Evolutionary conservation across 2,113 vertebrate genomes (phyloP).

Genomic region (Pygoscelis adeliae): DNA sequence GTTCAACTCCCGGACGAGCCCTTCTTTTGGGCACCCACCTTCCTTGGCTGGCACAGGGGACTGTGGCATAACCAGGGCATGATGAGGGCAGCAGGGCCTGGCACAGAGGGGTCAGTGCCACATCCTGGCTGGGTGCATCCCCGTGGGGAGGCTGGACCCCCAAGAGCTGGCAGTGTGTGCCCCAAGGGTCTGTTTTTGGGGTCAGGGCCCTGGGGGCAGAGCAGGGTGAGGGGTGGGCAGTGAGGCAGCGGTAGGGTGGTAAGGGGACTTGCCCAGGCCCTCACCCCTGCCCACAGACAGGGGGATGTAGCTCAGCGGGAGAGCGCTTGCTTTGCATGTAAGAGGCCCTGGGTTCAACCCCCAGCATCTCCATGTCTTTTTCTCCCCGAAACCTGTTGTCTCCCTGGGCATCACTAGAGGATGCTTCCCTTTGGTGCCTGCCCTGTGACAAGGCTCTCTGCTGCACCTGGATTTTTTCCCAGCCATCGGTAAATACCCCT

Average conservation of each 20-base stretch:
- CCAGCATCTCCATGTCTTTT: not conserved
- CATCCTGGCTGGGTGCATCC: not conserved
- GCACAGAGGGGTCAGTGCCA: no score
- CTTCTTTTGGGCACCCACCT: accelerated
- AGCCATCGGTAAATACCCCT: not conserved
- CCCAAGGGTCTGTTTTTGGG: not conserved
- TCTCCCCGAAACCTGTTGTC: accelerated
- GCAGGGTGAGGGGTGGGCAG: not conserved
- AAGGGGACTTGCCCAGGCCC: no score
- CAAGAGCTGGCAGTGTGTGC: not conserved
- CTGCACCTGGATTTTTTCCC: not conserved
- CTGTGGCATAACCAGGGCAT: accelerated
- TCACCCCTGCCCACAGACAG: accelerated
- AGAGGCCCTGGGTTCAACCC: not conserved
- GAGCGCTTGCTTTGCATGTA: not conserved
- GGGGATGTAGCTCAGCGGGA: not conserved
- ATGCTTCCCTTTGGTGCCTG: no score
- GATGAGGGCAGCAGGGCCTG: accelerated
- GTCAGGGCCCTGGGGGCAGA: not conserved
- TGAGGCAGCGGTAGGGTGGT: no score
- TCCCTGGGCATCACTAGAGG: not conserved
- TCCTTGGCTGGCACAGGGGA: accelerated
- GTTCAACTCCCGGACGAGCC: not conserved
- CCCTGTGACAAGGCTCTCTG: not conserved
- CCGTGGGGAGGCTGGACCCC: not conserved